A percentile compares a stretch with the other conserved stretches of the same genome.
Evolutionary conservation across 2,888 invertebrate species (phyloP).

Genomic region (Trisateles emortualis): DNA sequence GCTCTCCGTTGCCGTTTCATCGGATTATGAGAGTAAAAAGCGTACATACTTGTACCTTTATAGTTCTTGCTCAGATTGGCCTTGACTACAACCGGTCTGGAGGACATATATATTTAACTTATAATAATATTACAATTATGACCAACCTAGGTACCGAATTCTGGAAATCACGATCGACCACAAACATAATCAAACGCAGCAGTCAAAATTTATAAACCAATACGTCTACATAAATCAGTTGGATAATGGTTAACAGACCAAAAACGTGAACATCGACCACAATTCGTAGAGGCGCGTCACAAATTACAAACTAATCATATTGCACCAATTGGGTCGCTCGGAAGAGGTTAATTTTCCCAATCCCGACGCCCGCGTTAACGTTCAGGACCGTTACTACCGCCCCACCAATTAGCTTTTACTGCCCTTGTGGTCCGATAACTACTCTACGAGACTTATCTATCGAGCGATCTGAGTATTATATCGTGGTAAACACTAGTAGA

Average conservation of each 20-base stretch:
- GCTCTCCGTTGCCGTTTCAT: too few relatives aligned
- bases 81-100: too few relatives aligned
- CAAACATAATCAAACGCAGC: too few relatives aligned
- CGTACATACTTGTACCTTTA: too few relatives aligned
- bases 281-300: constrained; percentile 62
- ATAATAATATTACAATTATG: too few relatives aligned
- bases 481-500: constrained; percentile 65
- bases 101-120: too few relatives aligned
- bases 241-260: constrained; percentile 46
- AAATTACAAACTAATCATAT: constrained; percentile 82
- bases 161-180: too few relatives aligned
- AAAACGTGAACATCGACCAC: constrained; percentile 55
- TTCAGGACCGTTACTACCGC: constrained; percentile 69
- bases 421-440: constrained; percentile 81
- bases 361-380: constrained; percentile 71
- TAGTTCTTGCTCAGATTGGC: too few relatives aligned
- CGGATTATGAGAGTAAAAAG: too few relatives aligned
- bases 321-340: constrained; percentile 74
- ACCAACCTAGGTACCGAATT: too few relatives aligned
- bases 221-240: constrained; percentile 39
- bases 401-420: constrained; percentile 84
- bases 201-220: constrained; percentile 39
- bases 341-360: constrained; percentile 82
- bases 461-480: constrained; percentile 69
- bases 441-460: constrained; percentile 77